Evolutionary conservation across 1,140 invertebrate species (phyloP), one percentile per base, ranked within the genome.

Genomic region (Hirudo medicinalis): DNA sequence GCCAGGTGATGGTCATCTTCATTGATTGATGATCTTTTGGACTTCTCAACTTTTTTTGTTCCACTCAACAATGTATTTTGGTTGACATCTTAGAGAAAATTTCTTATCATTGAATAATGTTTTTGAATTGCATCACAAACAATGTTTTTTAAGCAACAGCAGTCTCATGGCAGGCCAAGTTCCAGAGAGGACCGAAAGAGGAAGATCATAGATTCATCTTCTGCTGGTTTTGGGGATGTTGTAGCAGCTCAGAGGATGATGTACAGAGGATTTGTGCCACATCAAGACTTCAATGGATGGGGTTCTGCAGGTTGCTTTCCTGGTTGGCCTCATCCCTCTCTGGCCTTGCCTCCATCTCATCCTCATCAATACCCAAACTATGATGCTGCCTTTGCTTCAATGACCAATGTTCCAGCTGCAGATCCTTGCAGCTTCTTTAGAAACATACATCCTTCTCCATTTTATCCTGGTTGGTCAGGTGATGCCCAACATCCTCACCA

Each of bases 181-280:
- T 22, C 22, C 19, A 32, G 22, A 63, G 29, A 32, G 22, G 57
- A 63, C 57, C 8, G 29, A 25, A 63, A 32, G 57, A 63, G 29
- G 29, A 22, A 32, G 22, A 22, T 22, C 8, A 11, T 63, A 20
- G 29, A 25, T 25, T 13, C 22, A n/a, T 19, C 22, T 22, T 13
- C 57, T 63, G 29, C 57, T 13, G 57, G 57, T 32, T 63, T 63
- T 20, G 22, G 22, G 9, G 57, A 63, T 20, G 57, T 63, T 15
- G 29, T 63, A 32, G 57, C 57, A n/a, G 57, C 57, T 22, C 57
- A 63, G 57, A 22, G 57, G 22, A 63, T 63, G 57, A 63, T 63
- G 57, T 63, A 63, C 29, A 22, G 57, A 63, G 29, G 22, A 25
- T n/a, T 63, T 11, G 57, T 63, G 29, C 57, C 57, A 15, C 57